Evolutionary conservation across 1,140 invertebrate genomes (phyloP).

Genomic region (Triops longicaudatus): DNA sequence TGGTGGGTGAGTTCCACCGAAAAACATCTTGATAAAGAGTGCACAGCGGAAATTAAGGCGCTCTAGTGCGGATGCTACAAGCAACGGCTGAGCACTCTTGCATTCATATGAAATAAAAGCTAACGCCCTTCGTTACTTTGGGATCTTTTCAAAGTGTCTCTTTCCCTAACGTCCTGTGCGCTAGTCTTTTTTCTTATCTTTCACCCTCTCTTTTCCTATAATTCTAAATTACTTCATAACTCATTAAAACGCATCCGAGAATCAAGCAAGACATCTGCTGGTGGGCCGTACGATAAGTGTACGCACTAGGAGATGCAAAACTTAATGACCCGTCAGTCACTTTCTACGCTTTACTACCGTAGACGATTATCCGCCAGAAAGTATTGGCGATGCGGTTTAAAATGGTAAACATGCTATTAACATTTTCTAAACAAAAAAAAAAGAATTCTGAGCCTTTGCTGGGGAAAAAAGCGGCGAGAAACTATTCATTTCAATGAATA

Average conservation of each 20-base stretch:
- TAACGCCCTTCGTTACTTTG: background rate
- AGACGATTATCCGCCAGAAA: no score
- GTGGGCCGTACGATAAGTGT: background rate
- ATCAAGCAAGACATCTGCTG: background rate
- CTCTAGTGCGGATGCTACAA: background rate
- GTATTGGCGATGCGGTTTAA: no score
- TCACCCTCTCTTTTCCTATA: background rate
- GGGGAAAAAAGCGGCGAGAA: no score
- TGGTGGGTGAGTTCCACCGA: background rate
- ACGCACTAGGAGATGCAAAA: no score
- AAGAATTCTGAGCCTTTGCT: no score
- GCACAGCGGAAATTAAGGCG: slow-evolving; percentile 17
- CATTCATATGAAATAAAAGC: slow-evolving; percentile 9
- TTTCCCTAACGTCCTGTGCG: background rate
- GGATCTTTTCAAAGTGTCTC: background rate
- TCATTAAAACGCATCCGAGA: background rate
- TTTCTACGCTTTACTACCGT: no score
- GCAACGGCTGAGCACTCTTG: slow-evolving; percentile 13
- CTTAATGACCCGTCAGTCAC: no score
- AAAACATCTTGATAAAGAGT: background rate
- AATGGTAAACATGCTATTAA: no score
- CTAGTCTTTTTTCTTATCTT: background rate
- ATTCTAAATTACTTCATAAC: background rate
- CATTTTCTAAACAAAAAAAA: no score
- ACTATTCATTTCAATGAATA: no score